Evolutionary conservation across 2,797 vertebrate genomes (phyloP).

Genomic region (Oreochromis grahami): DNA sequence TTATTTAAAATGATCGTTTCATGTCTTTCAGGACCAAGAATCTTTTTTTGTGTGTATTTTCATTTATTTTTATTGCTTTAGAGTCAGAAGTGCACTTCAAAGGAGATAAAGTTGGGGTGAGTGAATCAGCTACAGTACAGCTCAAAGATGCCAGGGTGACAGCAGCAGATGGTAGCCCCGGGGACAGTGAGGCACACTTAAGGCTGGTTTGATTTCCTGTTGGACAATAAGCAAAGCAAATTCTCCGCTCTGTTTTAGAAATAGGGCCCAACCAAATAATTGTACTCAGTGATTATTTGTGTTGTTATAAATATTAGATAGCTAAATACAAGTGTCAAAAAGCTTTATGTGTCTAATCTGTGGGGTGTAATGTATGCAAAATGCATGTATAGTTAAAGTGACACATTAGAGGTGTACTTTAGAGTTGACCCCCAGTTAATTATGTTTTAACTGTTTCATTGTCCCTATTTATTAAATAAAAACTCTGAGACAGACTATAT

Average conservation of each 20-base stretch:
- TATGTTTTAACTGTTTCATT: background rate
- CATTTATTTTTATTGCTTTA: background rate
- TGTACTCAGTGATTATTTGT: background rate
- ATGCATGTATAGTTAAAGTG: background rate
- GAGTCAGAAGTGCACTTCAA: background rate
- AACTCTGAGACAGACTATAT: too few relatives aligned
- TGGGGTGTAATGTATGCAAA: background rate
- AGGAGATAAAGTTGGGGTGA: background rate
- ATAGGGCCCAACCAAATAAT: background rate
- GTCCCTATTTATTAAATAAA: background rate
- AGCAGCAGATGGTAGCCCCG: slow-evolving; percentile 25
- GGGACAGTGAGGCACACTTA: background rate
- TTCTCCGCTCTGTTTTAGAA: background rate
- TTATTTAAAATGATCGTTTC: too few relatives aligned
- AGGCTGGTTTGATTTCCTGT: slow-evolving; percentile 44
- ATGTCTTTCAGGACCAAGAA: background rate
- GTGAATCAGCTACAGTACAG: background rate
- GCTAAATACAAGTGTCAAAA: background rate
- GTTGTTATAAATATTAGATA: background rate
- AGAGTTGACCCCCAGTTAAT: background rate
- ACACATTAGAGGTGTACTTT: background rate
- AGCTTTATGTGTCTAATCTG: background rate
- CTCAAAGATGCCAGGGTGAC: background rate
- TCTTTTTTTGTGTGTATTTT: background rate
- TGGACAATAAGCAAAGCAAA: background rate